Percentiles rank a stretch among this genome's conserved stretches.
phyloP scores from a whole-genome alignment of 1,140 invertebrate species.

The Drosophila funebris region DNA sequence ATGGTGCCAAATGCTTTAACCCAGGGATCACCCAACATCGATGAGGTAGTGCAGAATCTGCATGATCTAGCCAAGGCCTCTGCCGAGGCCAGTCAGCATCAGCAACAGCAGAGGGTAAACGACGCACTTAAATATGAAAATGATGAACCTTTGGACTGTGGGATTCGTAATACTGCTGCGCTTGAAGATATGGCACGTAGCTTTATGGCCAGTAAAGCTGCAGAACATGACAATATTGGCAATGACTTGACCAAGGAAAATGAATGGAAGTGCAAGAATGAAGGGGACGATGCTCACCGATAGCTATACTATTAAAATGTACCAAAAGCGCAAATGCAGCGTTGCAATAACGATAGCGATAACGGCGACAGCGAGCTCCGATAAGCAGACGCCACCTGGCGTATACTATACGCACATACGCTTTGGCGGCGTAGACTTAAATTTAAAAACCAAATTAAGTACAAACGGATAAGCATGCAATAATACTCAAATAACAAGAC shows the following conservation, averaged over 20 bases:
- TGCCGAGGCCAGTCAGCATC: conserved; percentile 59
- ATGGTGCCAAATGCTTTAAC: conserved; percentile 50
- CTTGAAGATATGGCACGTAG: conserved; percentile 65
- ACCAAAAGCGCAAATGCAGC: conserved; percentile 7
- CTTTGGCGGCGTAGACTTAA: conserved; percentile 27
- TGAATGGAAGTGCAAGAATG: conserved; percentile 64
- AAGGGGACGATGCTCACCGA: conserved; percentile 54
- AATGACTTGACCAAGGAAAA: conserved; percentile 62
- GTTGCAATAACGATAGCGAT: conserved; percentile 40
- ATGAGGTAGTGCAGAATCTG: conserved; percentile 71
- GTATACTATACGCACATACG: conserved; percentile 3
- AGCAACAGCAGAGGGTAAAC: conserved; percentile 42
- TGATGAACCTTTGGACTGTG: conserved; percentile 70
- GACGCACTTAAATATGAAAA: conserved; percentile 53
- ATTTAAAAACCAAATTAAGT: conserved; percentile 57
- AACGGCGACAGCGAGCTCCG: not conserved
- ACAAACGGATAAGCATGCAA: conserved; percentile 70
- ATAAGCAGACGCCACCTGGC: conserved; percentile 29
- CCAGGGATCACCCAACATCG: conserved; percentile 54
- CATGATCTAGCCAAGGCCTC: conserved; percentile 71
- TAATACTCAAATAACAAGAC: conserved; percentile 75
- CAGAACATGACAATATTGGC: conserved; percentile 36
- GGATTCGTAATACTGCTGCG: conserved; percentile 52
- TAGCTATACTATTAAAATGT: not conserved
- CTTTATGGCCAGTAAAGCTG: conserved; percentile 52